Evolutionary conservation across 2,888 invertebrate species (phyloP), one percentile per base, ranked within the genome.

Genomic region (Caenorhabditis sp.): DNA sequence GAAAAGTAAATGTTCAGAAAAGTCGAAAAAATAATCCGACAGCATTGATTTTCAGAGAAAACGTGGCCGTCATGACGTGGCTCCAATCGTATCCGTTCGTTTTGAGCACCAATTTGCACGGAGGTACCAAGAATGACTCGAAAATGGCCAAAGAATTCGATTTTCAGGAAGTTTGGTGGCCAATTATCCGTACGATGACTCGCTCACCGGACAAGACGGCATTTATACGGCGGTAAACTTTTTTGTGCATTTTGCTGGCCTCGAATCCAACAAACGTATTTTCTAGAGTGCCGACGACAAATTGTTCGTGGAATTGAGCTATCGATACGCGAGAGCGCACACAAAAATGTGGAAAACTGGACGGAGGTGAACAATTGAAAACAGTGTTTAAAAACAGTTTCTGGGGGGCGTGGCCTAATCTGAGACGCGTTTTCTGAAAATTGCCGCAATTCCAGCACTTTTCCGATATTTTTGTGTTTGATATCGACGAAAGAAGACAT

Each of bases 111-210:
- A 89, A 89, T 79, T 71, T 89, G 9, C 89, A 89, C 52, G 89
- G 89, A 55, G 88, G 83, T 63, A 20, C n/a, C 24, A 5, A 53
- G 15, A 39, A 43, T 2, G 15, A n/a, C n/a, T 8, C 1, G 6
- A n/a, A 11, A 61, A 15, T 52, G 39, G 5, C 45, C 7, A 22
- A 11, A 17, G 27, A 17, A 13, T 3, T 1, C 2, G 26, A 6
- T 41, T 45, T 79, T 26, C 58, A 83, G 97, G 97, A 46, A 95
- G 95, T 0, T 91, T 97, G 76, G 96, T 98, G 13, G 97, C 95
- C 46, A 96, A 95, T 87, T 98, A 97, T 90, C 97, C 98, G 0
- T 98, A 94, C 90, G 97, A 98, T 90, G 96, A 95, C 90, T 95
- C 95, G 1, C 79, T 83, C 13, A 79, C 82, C 15, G 87, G 86